phyloP scores from a whole-genome alignment of 2,113 vertebrate species.

The Silurus glanis region DNA sequence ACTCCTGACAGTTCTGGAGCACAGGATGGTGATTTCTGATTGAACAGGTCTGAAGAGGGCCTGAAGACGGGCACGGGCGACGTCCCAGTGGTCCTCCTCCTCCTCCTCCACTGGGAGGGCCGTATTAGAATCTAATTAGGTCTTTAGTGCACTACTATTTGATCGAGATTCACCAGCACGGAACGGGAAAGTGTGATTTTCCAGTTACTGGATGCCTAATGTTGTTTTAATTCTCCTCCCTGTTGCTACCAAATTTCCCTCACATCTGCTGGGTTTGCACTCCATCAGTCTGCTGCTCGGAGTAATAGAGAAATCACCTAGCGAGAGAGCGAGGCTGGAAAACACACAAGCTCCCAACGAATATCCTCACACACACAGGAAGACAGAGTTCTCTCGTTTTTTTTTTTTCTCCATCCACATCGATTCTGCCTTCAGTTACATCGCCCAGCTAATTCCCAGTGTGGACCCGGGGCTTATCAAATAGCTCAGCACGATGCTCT shows the following conservation, averaged over 20 bases:
- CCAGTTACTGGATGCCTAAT: constrained; percentile 52
- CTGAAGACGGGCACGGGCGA: constrained; percentile 33
- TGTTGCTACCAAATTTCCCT: constrained; percentile 58
- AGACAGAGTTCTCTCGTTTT: constrained; percentile 7
- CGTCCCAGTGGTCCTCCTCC: constrained; percentile 39
- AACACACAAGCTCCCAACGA: background rate
- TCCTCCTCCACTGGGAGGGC: constrained; percentile 31
- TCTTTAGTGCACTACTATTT: constrained; percentile 47
- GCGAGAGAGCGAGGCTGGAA: constrained; percentile 34
- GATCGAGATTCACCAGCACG: constrained; percentile 45
- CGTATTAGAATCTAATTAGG: constrained; percentile 58
- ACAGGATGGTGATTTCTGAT: constrained; percentile 14
- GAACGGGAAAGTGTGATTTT: constrained; percentile 57
- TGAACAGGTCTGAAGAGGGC: constrained; percentile 27
- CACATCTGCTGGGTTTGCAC: constrained; percentile 61
- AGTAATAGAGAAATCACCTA: constrained; percentile 56
- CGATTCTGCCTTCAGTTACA: constrained; percentile 45
- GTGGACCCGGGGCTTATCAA: constrained; percentile 1
- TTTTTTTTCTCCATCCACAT: constrained; percentile 32
- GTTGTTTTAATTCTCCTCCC: constrained; percentile 62
- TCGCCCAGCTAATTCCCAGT: constrained; percentile 44
- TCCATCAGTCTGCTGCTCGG: constrained; percentile 50
- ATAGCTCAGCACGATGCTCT: background rate
- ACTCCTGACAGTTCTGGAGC: constrained; percentile 1
- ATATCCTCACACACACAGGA: constrained; percentile 28